These are phyloP conservation scores for Orcinus orca DNA, from an alignment of 2,113 vertebrate species.

Conservation along the genomic window DNA sequence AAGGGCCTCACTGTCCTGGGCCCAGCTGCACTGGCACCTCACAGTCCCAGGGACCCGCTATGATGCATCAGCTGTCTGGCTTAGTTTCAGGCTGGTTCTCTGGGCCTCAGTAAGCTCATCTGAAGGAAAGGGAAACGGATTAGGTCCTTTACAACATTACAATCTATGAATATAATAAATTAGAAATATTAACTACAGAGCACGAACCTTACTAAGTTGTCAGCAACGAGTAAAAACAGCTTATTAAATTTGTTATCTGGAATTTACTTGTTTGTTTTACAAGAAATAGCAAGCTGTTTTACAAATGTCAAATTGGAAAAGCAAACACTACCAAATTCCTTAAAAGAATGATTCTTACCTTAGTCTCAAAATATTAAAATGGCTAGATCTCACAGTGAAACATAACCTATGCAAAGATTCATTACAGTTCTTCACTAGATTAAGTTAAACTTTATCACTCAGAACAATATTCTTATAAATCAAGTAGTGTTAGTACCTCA, in stretches of 20 bases:
- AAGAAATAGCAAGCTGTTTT: constrained; percentile 26
- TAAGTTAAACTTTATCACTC: neutral
- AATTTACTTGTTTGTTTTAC: constrained; percentile 2
- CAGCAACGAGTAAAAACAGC: neutral
- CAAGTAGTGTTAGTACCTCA: neutral
- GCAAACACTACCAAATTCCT: constrained; percentile 2
- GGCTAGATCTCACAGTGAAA: neutral
- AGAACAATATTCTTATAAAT: constrained; percentile 20
- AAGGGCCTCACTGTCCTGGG: constrained; percentile 18
- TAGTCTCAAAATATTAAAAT: neutral
- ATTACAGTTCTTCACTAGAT: neutral
- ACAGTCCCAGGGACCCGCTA: neutral
- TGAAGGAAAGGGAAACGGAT: constrained; percentile 9
- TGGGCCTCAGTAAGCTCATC: neutral
- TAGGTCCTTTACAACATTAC: neutral
- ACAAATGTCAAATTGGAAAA: constrained; percentile 37
- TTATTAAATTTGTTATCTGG: constrained; percentile 40
- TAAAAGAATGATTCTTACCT: constrained; percentile 30
- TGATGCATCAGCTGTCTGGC: neutral
- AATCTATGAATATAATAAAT: constrained; percentile 20
- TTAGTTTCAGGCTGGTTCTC: constrained; percentile 20
- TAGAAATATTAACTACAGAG: constrained; percentile 15
- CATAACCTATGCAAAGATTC: neutral
- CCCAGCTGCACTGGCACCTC: constrained; percentile 4
- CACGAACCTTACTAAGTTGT: neutral